Percentiles rank a stretch among this genome's conserved stretches.
These are phyloP conservation scores for Darevskia nairensis DNA, from an alignment of 2,797 vertebrate genomes.

Conservation along the genomic window DNA sequence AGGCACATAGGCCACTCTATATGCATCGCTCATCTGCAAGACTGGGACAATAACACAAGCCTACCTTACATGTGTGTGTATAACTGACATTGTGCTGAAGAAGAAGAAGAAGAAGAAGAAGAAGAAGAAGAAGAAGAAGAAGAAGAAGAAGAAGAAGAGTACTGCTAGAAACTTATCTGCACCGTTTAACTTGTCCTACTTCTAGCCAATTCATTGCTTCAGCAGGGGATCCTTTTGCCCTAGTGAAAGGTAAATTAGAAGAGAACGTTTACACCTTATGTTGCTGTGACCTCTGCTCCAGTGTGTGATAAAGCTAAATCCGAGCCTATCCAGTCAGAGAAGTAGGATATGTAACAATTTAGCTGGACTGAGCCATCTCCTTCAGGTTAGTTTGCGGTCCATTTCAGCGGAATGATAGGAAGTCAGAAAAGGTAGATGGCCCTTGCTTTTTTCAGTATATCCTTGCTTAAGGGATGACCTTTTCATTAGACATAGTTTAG, in stretches of 20 bases:
- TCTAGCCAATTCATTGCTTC: not conserved
- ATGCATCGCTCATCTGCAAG: too few species aligned
- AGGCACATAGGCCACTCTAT: too few species aligned
- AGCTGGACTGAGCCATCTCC: slow-evolving; percentile 27
- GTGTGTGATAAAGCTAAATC: slow-evolving; percentile 15
- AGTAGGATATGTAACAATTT: not conserved
- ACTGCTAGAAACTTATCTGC: not conserved
- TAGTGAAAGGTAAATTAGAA: slow-evolving; percentile 29
- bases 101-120: not conserved
- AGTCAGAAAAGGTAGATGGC: slow-evolving; percentile 45
- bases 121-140: too few species aligned
- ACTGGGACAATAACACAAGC: not conserved
- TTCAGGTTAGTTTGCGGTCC: slow-evolving; percentile 33
- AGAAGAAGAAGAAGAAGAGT: not conserved
- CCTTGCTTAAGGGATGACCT: slow-evolving; percentile 64
- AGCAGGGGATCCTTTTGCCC: slow-evolving; percentile 7
- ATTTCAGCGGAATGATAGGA: slow-evolving; percentile 57
- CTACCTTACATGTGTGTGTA: not conserved
- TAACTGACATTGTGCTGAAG: too few species aligned
- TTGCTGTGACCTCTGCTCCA: slow-evolving; percentile 14
- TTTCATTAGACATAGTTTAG: slow-evolving; percentile 66
- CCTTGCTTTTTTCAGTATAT: slow-evolving; percentile 49
- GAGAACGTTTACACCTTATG: slow-evolving; percentile 14
- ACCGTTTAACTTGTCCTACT: rapidly evolving
- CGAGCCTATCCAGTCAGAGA: slow-evolving; percentile 40